Conservation (phyloP, 2,113 vertebrate genomes). For the Xerus inauris region DNA sequence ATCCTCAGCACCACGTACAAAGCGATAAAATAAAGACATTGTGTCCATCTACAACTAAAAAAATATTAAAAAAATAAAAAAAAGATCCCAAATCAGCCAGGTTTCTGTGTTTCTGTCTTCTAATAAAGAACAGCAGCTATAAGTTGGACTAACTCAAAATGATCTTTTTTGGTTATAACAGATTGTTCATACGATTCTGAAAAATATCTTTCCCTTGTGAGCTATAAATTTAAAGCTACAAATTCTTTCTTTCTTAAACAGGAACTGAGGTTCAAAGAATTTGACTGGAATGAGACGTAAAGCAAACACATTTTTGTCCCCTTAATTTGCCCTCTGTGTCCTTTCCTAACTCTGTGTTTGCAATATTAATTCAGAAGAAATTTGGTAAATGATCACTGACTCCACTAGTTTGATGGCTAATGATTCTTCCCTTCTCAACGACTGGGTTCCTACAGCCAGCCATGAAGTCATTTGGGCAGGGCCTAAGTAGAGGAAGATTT, state of each 20-base stretch:
- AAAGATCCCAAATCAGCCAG: slow-evolving; percentile 10
- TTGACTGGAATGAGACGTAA: slow-evolving; percentile 39
- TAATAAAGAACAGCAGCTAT: slow-evolving; percentile 64
- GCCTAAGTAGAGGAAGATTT: background rate
- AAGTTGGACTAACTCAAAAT: slow-evolving; percentile 49
- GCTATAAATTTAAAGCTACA: slow-evolving; percentile 50
- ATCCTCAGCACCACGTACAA: too few species aligned
- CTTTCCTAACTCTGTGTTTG: slow-evolving; percentile 24
- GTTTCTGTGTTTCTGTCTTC: slow-evolving; percentile 58
- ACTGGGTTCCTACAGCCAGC: background rate
- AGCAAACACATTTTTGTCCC: background rate
- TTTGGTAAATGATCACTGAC: background rate
- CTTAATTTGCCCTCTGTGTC: background rate
- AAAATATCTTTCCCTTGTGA: slow-evolving; percentile 52
- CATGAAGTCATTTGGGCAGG: background rate
- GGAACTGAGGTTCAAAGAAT: slow-evolving; percentile 54
- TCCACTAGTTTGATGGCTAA: background rate
- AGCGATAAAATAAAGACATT: too few species aligned
- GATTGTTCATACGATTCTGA: slow-evolving; percentile 61
- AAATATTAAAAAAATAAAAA: too few species aligned
- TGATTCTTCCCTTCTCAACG: background rate
- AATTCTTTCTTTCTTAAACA: slow-evolving; percentile 55
- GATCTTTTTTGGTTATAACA: slow-evolving; percentile 60
- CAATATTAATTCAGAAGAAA: background rate
- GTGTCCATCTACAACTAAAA: too few species aligned